Base-by-base conservation (phyloP, 2,113 vertebrate genomes). In the Chaetura pelagica region DNA sequence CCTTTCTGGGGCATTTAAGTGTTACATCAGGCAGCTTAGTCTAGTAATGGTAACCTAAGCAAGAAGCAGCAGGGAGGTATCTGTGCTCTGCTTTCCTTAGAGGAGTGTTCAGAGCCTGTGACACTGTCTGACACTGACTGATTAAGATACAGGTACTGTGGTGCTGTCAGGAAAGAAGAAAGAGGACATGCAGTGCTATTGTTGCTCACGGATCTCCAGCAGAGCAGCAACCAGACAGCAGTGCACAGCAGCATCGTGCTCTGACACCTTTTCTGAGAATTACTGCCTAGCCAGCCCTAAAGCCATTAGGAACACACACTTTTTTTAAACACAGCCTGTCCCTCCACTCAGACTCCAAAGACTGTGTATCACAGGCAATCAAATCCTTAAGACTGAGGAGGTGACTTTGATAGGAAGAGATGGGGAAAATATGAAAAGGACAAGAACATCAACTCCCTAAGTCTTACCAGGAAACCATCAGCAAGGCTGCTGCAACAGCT, bases 81-180 rank as follows among this genome's bases (percentile, higher is more conserved):
- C 44, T 90, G 92, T 79, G 83, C 94, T 87, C 85, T n/a, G 90
- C 92, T 92, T 11, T 64, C 83, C 95, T 89, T 17, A 5, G 80
- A 93, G 94, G 49, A 82, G 86, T 13, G 14, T 63, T 89, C 66
- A 29, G 93, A 87, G 90, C 90, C 75, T 95, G 90, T 96, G 96
- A 94, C 90, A 92, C 84, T 23, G 93, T 35, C 93, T 95, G 86
- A 93, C 94, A 93, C 90, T 34, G 73, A 75, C 73, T 94, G 93
- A 96, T 95, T 96, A 97, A 95, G 93, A 93, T 52, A 79, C 86
- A 94, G 90, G 86, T 68, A 52, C 92, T 27, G 88, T 61, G 83
- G 69, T 49, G 94, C 92, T 95, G 92, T 82, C 95, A 89, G 62
- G 35, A n/a, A 92, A 92, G 92, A 92, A 93, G 90, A 93, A 93